A percentile compares a stretch with the other conserved stretches of the same genome.
These are phyloP conservation scores for Xiphias gladius DNA, from an alignment of 2,113 vertebrate genomes.

Conservation along the genomic window DNA sequence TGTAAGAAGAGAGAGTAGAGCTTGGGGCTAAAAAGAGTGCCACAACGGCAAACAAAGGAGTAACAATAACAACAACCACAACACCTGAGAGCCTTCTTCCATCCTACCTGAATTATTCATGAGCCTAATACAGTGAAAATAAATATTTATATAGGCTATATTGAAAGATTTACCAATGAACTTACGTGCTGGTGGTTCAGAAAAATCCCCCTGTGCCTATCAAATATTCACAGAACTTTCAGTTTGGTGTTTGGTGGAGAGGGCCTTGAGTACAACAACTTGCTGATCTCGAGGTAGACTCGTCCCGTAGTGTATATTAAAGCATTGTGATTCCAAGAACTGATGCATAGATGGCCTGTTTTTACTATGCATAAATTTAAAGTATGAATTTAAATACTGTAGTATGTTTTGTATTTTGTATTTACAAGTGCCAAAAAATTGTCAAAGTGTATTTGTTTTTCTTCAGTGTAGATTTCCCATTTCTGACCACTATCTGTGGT, in stretches of 20 bases:
- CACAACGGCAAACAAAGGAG: constrained; percentile 54
- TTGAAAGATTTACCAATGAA: constrained; percentile 65
- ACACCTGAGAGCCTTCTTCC: constrained; percentile 40
- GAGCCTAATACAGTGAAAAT: constrained; percentile 45
- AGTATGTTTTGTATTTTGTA: neutral
- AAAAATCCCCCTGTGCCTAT: constrained; percentile 15
- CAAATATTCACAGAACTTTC: constrained; percentile 49
- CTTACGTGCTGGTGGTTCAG: neutral
- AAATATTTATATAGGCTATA: constrained; percentile 64
- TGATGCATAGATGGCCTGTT: constrained; percentile 10
- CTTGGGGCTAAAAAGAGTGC: constrained; percentile 34
- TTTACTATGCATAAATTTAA: constrained; percentile 16
- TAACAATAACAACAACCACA: constrained; percentile 62
- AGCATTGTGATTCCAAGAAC: constrained; percentile 23
- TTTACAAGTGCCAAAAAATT: neutral
- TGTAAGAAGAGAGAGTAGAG: constrained; percentile 35
- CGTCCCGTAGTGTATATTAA: neutral
- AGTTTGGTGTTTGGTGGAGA: constrained; percentile 23
- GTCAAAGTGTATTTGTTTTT: neutral
- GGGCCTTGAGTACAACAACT: constrained; percentile 13
- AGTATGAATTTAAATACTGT: neutral
- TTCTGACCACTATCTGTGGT: constrained; percentile 2
- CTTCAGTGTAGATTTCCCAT: constrained; percentile 5
- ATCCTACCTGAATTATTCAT: constrained; percentile 68
- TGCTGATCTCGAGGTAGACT: constrained; percentile 20